phyloP scores from a whole-genome alignment of 2,113 vertebrate genomes.

The Cynoglossus semilaevis region DNA sequence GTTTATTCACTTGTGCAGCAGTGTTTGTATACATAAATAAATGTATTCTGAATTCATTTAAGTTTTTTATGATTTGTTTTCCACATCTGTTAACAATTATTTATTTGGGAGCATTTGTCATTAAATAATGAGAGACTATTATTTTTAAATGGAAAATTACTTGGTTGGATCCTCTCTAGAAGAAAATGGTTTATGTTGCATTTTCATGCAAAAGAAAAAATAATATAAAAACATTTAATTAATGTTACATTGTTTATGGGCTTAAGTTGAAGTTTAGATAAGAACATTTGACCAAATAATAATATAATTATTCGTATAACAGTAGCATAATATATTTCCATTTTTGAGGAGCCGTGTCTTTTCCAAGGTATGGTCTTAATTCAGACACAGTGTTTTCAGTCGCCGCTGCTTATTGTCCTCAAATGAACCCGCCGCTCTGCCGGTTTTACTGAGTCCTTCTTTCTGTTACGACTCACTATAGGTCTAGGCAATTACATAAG shows the following conservation, averaged over 20 bases:
- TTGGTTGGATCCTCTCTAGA: too few relatives aligned
- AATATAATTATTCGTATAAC: too few relatives aligned
- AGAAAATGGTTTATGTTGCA: too few relatives aligned
- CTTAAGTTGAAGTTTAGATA: too few relatives aligned
- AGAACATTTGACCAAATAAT: too few relatives aligned
- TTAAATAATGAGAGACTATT: not conserved
- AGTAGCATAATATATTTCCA: too few relatives aligned
- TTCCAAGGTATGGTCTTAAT: too few relatives aligned
- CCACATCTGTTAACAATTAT: not conserved
- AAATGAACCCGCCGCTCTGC: slow-evolving; percentile 9
- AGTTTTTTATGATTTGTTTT: not conserved
- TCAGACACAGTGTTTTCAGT: not conserved
- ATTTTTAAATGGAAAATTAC: too few relatives aligned
- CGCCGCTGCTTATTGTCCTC: not conserved
- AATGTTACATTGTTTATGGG: too few relatives aligned
- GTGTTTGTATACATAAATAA: not conserved
- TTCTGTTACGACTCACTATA: slow-evolving; percentile 10
- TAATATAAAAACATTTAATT: too few relatives aligned
- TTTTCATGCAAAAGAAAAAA: too few relatives aligned
- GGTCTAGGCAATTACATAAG: slow-evolving; percentile 21
- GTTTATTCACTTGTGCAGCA: slow-evolving; percentile 16
- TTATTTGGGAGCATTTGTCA: not conserved
- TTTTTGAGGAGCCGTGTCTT: too few relatives aligned
- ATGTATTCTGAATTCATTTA: not conserved
- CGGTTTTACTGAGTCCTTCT: slow-evolving; percentile 2